Conservation (phyloP, 2,113 vertebrate genomes). For the Thamnophis sirtalis region DNA sequence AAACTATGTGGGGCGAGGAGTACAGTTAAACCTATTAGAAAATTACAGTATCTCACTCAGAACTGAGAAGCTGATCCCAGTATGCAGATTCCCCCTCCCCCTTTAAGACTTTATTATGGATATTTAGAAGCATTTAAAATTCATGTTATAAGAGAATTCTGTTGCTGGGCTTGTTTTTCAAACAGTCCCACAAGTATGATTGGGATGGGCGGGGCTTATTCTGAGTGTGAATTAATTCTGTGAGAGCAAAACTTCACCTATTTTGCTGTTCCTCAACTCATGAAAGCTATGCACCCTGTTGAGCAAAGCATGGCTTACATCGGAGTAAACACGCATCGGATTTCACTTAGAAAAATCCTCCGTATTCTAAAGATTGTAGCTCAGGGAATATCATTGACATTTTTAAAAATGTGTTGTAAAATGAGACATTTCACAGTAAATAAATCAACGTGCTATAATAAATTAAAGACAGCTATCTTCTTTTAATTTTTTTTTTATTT, state of each 20-base stretch:
- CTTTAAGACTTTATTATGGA: neutral
- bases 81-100: neutral
- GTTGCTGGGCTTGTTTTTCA: constrained; percentile 60
- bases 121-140: constrained; percentile 59
- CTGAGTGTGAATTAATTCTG: constrained; percentile 77
- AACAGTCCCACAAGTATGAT: constrained; percentile 72
- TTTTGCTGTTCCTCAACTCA: neutral
- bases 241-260: constrained; percentile 76
- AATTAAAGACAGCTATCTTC: constrained; percentile 77
- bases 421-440: constrained; percentile 79
- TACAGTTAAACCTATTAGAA: constrained; percentile 52
- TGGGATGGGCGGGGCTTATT: constrained; percentile 75
- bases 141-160: constrained; percentile 33
- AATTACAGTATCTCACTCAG: constrained; percentile 22
- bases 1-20: neutral
- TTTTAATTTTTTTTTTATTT: constrained; percentile 69
- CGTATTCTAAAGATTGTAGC: constrained; percentile 80
- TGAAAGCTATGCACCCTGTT: no score
- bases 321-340: neutral
- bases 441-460: constrained; percentile 75
- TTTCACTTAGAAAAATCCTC: constrained; percentile 69
- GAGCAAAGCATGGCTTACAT: neutral
- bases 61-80: constrained; percentile 38
- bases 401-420: constrained; percentile 73
- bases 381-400: constrained; percentile 81